phyloP scores from a whole-genome alignment of 2,888 invertebrate genomes.

The Gymnoscelis rufifasciata region DNA sequence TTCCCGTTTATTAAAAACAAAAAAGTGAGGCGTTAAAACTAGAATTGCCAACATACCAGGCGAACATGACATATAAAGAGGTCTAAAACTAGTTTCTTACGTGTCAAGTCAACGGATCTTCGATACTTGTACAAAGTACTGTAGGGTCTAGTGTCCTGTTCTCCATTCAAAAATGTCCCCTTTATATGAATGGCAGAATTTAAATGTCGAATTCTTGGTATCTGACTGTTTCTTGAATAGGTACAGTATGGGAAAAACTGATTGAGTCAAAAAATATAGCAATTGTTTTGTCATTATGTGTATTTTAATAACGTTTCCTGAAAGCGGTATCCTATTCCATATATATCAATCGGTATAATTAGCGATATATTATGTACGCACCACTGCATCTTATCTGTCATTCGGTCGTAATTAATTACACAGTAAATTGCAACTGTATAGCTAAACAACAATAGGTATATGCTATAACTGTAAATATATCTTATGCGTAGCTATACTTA shows the following conservation, averaged over 20 bases:
- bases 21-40: conserved; percentile 4
- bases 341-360: conserved; percentile 10
- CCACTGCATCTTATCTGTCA: conserved; percentile 70
- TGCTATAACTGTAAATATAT: neutral
- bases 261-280: too few species aligned
- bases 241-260: neutral
- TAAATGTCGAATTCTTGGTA: neutral
- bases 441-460: neutral
- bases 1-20: neutral
- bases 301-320: neutral
- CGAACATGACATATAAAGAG: conserved; percentile 3
- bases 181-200: neutral
- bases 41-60: conserved; percentile 6
- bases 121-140: neutral
- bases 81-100: conserved; percentile 9
- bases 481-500: neutral
- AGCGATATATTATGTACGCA: conserved; percentile 35
- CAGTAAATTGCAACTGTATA: conserved; percentile 49
- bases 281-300: too few species aligned
- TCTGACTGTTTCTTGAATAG: too few species aligned
- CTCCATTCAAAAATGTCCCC: neutral
- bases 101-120: conserved; percentile 1
- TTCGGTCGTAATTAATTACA: conserved; percentile 73
- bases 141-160: neutral
- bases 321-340: neutral